Percentiles rank a stretch among this genome's conserved stretches.
Evolutionary conservation across 2,113 vertebrate species (phyloP).

Genomic region (Stegostoma tigrinum): DNA sequence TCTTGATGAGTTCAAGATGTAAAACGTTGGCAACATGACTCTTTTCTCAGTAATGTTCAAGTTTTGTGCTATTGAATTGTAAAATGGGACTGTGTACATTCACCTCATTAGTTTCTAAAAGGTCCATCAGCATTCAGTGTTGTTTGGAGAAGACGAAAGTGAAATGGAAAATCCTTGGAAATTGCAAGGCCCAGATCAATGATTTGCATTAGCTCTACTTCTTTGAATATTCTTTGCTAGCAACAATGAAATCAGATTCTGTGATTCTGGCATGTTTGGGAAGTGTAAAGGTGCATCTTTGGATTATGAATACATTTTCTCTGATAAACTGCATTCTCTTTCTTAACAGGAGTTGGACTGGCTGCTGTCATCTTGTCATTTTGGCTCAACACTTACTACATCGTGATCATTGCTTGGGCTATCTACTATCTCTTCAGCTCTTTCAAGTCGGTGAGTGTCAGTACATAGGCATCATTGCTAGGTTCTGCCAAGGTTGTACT

Average conservation of each 20-base stretch:
- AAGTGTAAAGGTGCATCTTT: neutral
- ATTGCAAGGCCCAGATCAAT: neutral
- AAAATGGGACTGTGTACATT: neutral
- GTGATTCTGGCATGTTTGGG: neutral
- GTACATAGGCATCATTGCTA: neutral
- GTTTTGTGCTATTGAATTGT: no score
- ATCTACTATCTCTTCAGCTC: constrained; percentile 84
- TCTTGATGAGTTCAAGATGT: no score
- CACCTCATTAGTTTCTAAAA: neutral
- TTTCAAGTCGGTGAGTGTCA: constrained; percentile 61
- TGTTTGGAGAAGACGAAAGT: neutral
- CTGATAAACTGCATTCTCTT: neutral
- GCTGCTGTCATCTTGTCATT: constrained; percentile 78
- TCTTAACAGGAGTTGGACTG: constrained; percentile 66
- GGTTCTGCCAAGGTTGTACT: neutral
- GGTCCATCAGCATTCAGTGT: neutral
- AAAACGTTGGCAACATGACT: no score
- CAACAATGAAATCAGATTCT: neutral
- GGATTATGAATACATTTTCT: fast-evolving
- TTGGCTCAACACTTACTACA: constrained; percentile 88
- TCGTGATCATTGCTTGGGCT: constrained; percentile 84
- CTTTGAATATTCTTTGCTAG: neutral
- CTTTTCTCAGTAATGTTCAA: no score
- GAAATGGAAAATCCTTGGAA: neutral
- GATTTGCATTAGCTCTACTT: neutral